These are phyloP conservation scores for Arrhopalites spinosus DNA, from an alignment of 2,888 invertebrate genomes.

Conservation along the genomic window DNA sequence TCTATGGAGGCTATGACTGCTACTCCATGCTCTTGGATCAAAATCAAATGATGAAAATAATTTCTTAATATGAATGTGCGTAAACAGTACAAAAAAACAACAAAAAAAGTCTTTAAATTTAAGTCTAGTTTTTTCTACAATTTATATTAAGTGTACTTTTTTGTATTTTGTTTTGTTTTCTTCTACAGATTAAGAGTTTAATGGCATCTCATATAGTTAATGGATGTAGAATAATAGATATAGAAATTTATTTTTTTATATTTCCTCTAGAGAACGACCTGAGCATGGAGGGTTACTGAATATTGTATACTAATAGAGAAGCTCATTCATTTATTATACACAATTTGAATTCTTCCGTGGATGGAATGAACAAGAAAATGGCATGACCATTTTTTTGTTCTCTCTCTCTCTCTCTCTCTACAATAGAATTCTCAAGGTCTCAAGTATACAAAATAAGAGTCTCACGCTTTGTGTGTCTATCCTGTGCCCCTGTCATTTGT, in stretches of 20 bases:
- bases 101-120: background rate
- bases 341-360: background rate
- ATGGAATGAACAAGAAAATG: background rate
- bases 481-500: background rate
- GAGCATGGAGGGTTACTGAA: too few species aligned
- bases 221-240: background rate
- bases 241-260: background rate
- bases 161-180: too few species aligned
- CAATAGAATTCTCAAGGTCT: background rate
- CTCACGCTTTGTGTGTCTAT: background rate
- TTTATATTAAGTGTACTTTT: too few species aligned
- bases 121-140: background rate
- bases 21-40: background rate
- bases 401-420: background rate
- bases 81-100: background rate
- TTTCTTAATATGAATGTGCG: slow-evolving; percentile 21
- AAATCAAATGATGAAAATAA: slow-evolving; percentile 10
- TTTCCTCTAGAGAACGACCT: background rate
- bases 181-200: too few species aligned
- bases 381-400: background rate
- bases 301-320: background rate
- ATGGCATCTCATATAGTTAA: background rate
- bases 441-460: too few species aligned
- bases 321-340: background rate
- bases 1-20: background rate